Conservation (phyloP, 35 echinoderm and acorn worm species). For the Patiria miniata region DNA sequence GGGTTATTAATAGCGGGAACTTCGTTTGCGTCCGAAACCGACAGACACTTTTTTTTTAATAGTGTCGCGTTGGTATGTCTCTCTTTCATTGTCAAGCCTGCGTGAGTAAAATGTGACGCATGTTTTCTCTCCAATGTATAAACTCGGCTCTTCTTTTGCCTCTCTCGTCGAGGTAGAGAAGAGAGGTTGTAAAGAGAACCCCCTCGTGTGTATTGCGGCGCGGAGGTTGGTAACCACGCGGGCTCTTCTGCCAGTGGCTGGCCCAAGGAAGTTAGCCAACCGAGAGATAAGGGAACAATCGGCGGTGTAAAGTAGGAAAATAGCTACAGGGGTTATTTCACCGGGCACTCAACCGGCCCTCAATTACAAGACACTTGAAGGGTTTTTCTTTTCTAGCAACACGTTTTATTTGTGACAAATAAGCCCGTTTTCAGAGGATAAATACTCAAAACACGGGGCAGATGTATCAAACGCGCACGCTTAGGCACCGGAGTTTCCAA, state of each 20-base stretch:
- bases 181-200: not conserved
- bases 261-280: slow-evolving; percentile 23
- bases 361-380: slow-evolving; percentile 13
- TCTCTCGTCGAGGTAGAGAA: not conserved
- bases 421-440: not conserved
- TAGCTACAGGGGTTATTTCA: slow-evolving; percentile 22
- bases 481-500: too few relatives aligned
- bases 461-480: too few relatives aligned
- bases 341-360: slow-evolving; percentile 18
- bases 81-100: not conserved
- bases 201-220: slow-evolving; percentile 1
- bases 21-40: not conserved
- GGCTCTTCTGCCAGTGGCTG: not conserved
- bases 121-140: not conserved
- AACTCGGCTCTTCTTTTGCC: not conserved
- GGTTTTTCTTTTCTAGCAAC: not conserved
- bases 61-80: slow-evolving; percentile 10
- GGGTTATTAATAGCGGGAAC: slow-evolving; percentile 11
- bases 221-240: not conserved
- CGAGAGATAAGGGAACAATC: not conserved
- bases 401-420: not conserved
- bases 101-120: slow-evolving; percentile 9
- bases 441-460: too few relatives aligned
- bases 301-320: not conserved
- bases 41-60: slow-evolving; percentile 14